Evolutionary conservation across 2,113 vertebrate genomes (phyloP).

Genomic region (Oncorhynchus tshawytscha): DNA sequence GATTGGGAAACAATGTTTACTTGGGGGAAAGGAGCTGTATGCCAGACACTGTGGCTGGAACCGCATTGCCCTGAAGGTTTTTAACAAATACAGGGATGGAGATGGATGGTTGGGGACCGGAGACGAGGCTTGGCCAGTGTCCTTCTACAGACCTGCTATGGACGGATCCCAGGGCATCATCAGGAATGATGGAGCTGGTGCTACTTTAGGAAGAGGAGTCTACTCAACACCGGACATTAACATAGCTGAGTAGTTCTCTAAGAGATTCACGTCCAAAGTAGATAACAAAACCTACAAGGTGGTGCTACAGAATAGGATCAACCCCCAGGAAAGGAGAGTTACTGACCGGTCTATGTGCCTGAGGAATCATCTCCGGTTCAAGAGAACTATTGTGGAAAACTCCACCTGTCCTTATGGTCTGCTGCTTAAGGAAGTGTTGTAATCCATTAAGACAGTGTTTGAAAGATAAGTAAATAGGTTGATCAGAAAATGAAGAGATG

Average conservation of each 20-base stretch:
- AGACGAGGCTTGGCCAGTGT: slow-evolving; percentile 64
- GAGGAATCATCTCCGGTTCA: slow-evolving; percentile 4
- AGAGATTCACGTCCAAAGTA: slow-evolving; percentile 52
- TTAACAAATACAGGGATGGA: slow-evolving; percentile 42
- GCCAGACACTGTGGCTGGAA: slow-evolving; percentile 62
- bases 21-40: slow-evolving; percentile 59
- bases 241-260: slow-evolving; percentile 46
- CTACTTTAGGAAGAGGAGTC: slow-evolving; percentile 48
- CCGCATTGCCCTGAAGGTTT: slow-evolving; percentile 54
- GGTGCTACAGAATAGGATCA: slow-evolving; percentile 71
- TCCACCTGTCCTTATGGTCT: too few species aligned
- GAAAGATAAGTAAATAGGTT: too few species aligned
- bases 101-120: slow-evolving; percentile 58
- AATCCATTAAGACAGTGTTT: too few species aligned
- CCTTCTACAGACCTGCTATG: slow-evolving; percentile 57
- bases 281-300: slow-evolving; percentile 59
- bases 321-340: slow-evolving; percentile 26
- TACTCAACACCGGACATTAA: slow-evolving; percentile 60
- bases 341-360: slow-evolving; percentile 64
- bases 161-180: slow-evolving; percentile 58
- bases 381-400: too few species aligned
- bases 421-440: too few species aligned
- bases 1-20: slow-evolving; percentile 27
- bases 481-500: too few species aligned
- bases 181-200: slow-evolving; percentile 11